These are phyloP conservation scores for Gyps fulvus DNA, from an alignment of 2,113 vertebrate species.

Conservation along the genomic window DNA sequence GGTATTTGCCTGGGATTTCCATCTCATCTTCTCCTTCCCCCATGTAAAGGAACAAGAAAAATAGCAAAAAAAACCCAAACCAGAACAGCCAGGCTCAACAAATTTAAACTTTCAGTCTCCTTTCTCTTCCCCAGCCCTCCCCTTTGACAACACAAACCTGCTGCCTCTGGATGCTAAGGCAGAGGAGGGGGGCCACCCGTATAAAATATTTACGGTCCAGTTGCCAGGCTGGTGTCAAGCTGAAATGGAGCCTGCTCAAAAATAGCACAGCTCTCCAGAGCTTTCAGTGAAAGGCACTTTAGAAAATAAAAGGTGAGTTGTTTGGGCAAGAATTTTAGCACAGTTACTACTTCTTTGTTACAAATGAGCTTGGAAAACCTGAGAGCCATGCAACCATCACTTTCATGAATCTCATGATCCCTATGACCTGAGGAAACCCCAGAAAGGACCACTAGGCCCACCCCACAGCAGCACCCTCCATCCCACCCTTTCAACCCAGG, in stretches of 20 bases:
- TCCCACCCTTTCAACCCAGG: not conserved
- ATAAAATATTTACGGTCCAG: constrained; percentile 85
- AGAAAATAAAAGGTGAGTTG: constrained; percentile 49
- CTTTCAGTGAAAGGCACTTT: constrained; percentile 61
- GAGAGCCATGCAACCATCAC: not conserved
- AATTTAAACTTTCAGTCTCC: not conserved
- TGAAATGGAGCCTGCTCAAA: constrained; percentile 85
- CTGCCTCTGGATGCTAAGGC: constrained; percentile 12
- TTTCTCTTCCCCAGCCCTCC: not conserved
- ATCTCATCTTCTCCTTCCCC: not conserved
- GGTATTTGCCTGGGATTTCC: not conserved
- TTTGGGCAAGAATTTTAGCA: not conserved
- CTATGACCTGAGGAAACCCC: not conserved
- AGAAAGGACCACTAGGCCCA: not conserved
- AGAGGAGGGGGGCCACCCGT: constrained; percentile 42
- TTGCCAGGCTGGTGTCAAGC: constrained; percentile 85
- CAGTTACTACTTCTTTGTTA: constrained; percentile 8
- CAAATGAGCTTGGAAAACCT: not conserved
- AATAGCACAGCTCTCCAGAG: constrained; percentile 82
- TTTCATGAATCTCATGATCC: not conserved
- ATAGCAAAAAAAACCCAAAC: fast-evolving
- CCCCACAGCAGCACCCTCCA: not conserved
- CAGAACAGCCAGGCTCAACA: not conserved
- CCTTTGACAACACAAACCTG: not conserved
- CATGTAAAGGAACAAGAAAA: not conserved